These are phyloP conservation scores for Ploceus nigricollis DNA, from an alignment of 2,113 vertebrate species.

Conservation along the genomic window DNA sequence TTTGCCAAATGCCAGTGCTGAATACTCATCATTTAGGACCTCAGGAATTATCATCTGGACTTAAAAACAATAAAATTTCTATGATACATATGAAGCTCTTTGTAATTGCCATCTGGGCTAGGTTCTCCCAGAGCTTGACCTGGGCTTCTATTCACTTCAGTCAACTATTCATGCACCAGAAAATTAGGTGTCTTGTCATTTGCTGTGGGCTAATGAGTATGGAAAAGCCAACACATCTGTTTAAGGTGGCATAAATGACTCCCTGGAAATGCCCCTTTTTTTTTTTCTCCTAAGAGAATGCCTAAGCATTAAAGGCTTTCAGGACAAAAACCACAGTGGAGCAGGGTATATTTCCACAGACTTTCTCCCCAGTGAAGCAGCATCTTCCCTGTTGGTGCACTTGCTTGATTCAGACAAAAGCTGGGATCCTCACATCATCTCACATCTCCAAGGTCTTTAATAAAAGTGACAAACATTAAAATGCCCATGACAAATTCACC, in stretches of 20 bases:
- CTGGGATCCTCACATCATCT: not conserved
- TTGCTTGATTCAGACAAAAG: not conserved
- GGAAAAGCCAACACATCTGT: not conserved
- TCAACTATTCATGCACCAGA: not conserved
- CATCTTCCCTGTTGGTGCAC: not conserved
- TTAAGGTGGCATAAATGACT: constrained; percentile 27
- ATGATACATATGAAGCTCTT: not conserved
- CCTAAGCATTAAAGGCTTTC: not conserved
- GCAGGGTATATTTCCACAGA: not conserved
- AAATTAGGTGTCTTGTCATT: constrained; percentile 6
- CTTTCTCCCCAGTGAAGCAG: not conserved
- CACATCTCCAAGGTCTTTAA: not conserved
- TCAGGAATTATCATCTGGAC: not conserved
- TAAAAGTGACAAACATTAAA: not conserved
- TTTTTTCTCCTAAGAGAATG: not conserved
- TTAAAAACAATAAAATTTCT: constrained; percentile 8
- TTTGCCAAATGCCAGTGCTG: not conserved
- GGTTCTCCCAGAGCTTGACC: not conserved
- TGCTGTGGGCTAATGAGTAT: not conserved
- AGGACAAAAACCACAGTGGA: not conserved
- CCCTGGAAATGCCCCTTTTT: not conserved
- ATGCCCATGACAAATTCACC: not conserved
- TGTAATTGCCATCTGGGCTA: not conserved
- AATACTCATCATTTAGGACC: not conserved
- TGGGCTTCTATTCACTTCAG: not conserved